phyloP scores from a whole-genome alignment of 2,113 vertebrate species.

The Baryphthengus martii region DNA sequence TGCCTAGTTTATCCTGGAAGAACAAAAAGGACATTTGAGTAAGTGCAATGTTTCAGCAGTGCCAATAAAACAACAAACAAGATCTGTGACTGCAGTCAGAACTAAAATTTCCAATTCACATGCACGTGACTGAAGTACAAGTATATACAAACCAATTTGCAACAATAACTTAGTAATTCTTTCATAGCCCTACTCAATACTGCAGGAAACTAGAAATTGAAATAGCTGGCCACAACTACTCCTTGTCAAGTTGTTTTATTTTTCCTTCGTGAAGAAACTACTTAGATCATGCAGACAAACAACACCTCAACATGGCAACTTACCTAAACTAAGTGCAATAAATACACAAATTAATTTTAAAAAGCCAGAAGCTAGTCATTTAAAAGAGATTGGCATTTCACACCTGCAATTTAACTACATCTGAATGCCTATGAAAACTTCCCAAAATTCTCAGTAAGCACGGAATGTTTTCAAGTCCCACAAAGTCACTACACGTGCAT shows the following conservation, averaged over 20 bases:
- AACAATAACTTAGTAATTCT: not conserved
- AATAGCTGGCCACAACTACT: not conserved
- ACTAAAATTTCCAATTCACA: not conserved
- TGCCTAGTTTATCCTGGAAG: slow-evolving; percentile 80
- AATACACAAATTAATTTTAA: not conserved
- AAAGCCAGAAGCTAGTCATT: not conserved
- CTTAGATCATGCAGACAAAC: not conserved
- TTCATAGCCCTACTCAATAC: not conserved
- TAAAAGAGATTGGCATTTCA: not conserved
- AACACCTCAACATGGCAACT: not conserved
- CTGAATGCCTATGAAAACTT: not conserved
- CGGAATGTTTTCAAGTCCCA: not conserved
- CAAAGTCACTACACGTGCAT: rapidly evolving
- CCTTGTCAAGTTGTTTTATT: not conserved
- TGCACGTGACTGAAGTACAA: not conserved
- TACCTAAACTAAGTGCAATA: not conserved
- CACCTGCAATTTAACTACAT: not conserved
- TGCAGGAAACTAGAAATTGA: not conserved
- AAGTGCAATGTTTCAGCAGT: not conserved
- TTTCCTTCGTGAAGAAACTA: not conserved
- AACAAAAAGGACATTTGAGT: not conserved
- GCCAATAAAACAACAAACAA: not conserved
- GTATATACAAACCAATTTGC: not conserved
- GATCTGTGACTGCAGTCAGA: not conserved
- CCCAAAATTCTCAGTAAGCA: not conserved